phyloP scores from a whole-genome alignment of 1,140 invertebrate species.

The Pantala flavescens region DNA sequence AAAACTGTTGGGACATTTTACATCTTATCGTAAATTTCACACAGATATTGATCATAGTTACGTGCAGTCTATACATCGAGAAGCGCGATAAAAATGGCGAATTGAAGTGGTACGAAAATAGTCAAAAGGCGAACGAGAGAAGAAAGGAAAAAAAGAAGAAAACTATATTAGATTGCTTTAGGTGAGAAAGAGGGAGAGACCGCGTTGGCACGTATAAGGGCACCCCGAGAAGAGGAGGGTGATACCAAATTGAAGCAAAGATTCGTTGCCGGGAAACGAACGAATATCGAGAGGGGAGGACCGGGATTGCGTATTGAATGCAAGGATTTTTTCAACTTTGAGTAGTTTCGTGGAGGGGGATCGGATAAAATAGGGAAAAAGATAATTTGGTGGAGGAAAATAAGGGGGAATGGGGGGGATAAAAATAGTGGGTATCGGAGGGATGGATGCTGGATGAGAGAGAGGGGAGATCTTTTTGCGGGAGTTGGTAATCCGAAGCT shows the following conservation, averaged over 20 bases:
- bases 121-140: too few relatives aligned
- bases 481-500: background rate
- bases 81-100: too few relatives aligned
- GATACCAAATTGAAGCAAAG: background rate
- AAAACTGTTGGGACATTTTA: too few relatives aligned
- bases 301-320: background rate
- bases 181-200: too few relatives aligned
- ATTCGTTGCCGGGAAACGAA: background rate
- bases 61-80: too few relatives aligned
- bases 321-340: background rate
- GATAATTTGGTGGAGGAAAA: background rate
- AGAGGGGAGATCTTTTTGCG: background rate
- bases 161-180: too few relatives aligned
- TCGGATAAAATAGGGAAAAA: background rate
- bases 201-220: too few relatives aligned
- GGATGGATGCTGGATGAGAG: background rate
- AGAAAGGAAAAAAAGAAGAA: too few relatives aligned
- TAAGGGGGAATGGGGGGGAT: background rate
- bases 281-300: background rate
- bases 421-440: background rate
- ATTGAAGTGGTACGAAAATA: too few relatives aligned
- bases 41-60: too few relatives aligned
- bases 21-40: too few relatives aligned
- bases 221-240: background rate
- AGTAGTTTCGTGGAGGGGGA: background rate